Percentiles rank a stretch among this genome's conserved stretches.
These are phyloP conservation scores for Nothoprocta pentlandii DNA, from an alignment of 2,113 vertebrate genomes.

Conservation along the genomic window DNA sequence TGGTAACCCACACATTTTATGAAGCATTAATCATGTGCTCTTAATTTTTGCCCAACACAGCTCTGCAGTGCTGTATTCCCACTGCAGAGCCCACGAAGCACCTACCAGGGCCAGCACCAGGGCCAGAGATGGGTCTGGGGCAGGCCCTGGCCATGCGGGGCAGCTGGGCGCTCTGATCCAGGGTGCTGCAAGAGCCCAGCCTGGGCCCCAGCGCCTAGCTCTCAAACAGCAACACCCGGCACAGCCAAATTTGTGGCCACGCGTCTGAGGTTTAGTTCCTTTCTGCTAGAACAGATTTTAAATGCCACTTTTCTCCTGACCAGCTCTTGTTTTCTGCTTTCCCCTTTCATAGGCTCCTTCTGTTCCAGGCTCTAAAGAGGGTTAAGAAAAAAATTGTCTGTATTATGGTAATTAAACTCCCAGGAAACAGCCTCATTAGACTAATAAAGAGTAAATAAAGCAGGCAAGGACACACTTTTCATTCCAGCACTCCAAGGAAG, in stretches of 20 bases:
- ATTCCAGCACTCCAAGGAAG: background rate
- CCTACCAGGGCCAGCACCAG: too few species aligned
- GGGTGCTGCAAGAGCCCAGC: background rate
- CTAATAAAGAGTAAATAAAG: slow-evolving; percentile 73
- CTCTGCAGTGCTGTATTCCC: background rate
- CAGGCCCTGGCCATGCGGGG: background rate
- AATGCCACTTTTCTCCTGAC: background rate
- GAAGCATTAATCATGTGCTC: slow-evolving; percentile 73
- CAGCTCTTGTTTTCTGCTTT: background rate
- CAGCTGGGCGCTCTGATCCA: background rate
- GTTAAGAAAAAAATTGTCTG: slow-evolving; percentile 61
- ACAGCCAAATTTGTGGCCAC: background rate
- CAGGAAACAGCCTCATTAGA: slow-evolving; percentile 75
- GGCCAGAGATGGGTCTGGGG: too few species aligned
- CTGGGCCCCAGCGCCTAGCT: background rate
- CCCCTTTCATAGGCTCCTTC: slow-evolving; percentile 27
- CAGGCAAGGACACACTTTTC: slow-evolving; percentile 7
- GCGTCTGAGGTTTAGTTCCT: background rate
- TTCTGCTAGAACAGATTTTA: background rate
- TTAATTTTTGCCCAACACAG: slow-evolving; percentile 55
- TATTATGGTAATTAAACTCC: slow-evolving; percentile 70
- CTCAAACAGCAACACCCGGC: too few species aligned
- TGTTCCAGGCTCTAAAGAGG: slow-evolving; percentile 42
- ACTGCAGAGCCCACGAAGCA: background rate
- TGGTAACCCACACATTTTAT: slow-evolving; percentile 55